A percentile compares a stretch with the other conserved stretches of the same genome.
Evolutionary conservation across 1,140 invertebrate species (phyloP).

Genomic region (Lysiphlebus fabarum): DNA sequence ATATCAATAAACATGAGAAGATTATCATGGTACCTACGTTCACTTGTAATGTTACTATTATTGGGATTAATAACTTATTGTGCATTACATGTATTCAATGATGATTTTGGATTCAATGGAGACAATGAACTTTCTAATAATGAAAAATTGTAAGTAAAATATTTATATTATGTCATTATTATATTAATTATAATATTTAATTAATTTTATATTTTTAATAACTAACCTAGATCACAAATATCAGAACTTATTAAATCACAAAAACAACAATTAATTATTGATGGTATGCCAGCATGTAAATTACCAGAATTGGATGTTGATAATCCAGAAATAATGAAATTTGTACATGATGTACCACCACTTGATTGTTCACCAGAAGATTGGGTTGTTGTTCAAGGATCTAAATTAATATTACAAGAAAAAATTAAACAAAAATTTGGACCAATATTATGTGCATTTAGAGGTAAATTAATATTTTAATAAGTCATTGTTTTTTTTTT

Average conservation of each 20-base stretch:
- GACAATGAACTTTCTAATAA: slow-evolving; percentile 37
- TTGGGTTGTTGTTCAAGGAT: slow-evolving; percentile 51
- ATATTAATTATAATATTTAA: slow-evolving; percentile 9
- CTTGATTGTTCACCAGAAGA: slow-evolving; percentile 61
- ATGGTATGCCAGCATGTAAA: slow-evolving; percentile 56
- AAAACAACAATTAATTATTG: slow-evolving; percentile 25
- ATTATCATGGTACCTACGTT: slow-evolving; percentile 36
- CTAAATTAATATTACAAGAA: slow-evolving; percentile 56
- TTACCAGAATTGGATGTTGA: slow-evolving; percentile 64
- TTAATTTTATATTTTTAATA: neutral
- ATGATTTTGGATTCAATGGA: slow-evolving; percentile 28
- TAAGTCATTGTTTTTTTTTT: neutral
- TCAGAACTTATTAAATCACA: slow-evolving; percentile 40
- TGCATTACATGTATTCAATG: slow-evolving; percentile 37
- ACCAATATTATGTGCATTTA: slow-evolving; percentile 56
- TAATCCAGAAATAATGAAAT: slow-evolving; percentile 67
- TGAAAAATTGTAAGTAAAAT: slow-evolving; percentile 43
- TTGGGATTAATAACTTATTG: slow-evolving; percentile 34
- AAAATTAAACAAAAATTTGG: slow-evolving; percentile 53
- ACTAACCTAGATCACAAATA: slow-evolving; percentile 34
- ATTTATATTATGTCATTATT: slow-evolving; percentile 1
- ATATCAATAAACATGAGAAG: slow-evolving; percentile 37
- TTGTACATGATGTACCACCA: slow-evolving; percentile 59
- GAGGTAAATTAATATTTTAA: slow-evolving; percentile 35
- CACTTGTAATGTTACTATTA: slow-evolving; percentile 34